Percentiles rank a stretch among this genome's conserved stretches.
phyloP scores from a whole-genome alignment of 1,140 invertebrate genomes.

The Acyrthosiphon pisum region DNA sequence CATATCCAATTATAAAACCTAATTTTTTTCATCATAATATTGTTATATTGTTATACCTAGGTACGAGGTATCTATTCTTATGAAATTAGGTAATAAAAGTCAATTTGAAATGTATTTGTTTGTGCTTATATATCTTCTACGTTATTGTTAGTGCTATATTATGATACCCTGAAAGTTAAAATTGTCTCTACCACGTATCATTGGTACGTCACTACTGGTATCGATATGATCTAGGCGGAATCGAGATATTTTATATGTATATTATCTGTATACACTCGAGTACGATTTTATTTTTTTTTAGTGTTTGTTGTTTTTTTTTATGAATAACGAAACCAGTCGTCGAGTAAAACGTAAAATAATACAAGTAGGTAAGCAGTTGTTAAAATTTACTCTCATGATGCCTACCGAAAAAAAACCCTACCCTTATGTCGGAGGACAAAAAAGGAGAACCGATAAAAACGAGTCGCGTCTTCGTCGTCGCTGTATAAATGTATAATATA shows the following conservation, averaged over 20 bases:
- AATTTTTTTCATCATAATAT: too few species aligned
- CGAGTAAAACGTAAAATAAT: slow-evolving; percentile 5
- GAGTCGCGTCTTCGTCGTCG: neutral
- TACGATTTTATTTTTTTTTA: neutral
- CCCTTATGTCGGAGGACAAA: neutral
- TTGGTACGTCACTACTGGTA: too few species aligned
- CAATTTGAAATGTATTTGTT: too few species aligned
- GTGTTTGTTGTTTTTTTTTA: neutral
- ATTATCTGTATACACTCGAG: neutral
- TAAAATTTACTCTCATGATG: neutral
- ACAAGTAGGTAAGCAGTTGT: neutral
- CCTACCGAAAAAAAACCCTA: neutral
- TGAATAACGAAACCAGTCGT: slow-evolving; percentile 1
- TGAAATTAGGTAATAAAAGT: too few species aligned
- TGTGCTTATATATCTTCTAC: too few species aligned
- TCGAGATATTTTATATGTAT: neutral
- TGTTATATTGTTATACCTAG: too few species aligned
- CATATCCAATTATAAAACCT: too few species aligned
- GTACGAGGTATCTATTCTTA: too few species aligned
- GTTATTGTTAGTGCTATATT: too few species aligned
- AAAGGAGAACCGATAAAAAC: slow-evolving; percentile 13
- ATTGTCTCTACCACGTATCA: neutral
- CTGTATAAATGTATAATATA: too few species aligned
- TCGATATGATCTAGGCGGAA: neutral
- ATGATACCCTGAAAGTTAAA: neutral